These are phyloP conservation scores for Actias luna DNA, from an alignment of 2,888 invertebrate genomes.

Conservation along the genomic window DNA sequence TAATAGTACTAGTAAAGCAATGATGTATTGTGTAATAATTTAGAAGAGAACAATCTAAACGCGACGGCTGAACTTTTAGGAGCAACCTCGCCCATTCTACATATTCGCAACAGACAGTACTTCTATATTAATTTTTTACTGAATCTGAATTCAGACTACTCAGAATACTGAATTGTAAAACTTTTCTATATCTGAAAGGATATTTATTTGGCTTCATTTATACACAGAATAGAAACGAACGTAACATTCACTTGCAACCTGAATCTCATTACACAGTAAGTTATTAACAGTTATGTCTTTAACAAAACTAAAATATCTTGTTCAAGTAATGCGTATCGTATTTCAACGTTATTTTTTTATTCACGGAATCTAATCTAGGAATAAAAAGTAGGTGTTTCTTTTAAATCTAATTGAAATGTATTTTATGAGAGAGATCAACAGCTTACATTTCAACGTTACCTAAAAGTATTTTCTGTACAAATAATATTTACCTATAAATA, in stretches of 20 bases:
- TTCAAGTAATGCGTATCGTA: background rate
- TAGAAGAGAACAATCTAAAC: background rate
- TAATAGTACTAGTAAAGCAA: background rate
- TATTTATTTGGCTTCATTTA: background rate
- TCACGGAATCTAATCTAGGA: background rate
- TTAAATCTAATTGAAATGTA: slow-evolving; percentile 2
- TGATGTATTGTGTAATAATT: background rate
- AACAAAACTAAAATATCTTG: background rate
- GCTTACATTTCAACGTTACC: slow-evolving; percentile 1
- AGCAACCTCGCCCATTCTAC: background rate
- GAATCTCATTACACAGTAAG: background rate
- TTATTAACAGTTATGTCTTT: background rate
- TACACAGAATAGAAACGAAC: background rate
- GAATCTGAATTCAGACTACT: no score
- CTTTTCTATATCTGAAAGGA: background rate
- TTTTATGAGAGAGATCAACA: background rate
- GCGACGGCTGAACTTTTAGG: background rate
- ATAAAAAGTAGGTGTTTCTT: background rate
- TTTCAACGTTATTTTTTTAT: background rate
- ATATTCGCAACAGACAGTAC: background rate
- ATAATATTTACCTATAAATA: background rate
- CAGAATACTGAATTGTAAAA: background rate
- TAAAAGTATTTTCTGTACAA: slow-evolving; percentile 2
- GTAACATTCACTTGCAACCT: background rate
- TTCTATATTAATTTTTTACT: background rate